Conservation (phyloP, 2,888 invertebrate genomes). For the Meteorus cinctellus region DNA sequence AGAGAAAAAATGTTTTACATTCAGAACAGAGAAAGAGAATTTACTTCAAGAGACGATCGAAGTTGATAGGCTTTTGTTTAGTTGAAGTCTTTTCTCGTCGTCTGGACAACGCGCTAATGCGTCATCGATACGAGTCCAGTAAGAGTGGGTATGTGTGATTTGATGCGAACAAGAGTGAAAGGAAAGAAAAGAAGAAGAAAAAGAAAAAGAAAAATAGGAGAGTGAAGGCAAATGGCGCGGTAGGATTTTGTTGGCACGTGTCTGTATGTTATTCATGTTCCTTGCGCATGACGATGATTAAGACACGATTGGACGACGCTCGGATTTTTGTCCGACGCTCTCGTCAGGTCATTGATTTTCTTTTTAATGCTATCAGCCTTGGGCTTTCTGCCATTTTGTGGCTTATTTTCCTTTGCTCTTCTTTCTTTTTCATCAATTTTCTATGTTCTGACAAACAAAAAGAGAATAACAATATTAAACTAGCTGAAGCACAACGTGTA, state of each 20-base stretch:
- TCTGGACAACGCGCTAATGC: conserved; percentile 24
- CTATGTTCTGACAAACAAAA: background rate
- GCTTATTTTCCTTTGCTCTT: background rate
- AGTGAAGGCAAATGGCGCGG: background rate
- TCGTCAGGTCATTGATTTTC: background rate
- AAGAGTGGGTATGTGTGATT: background rate
- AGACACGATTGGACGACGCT: conserved; percentile 2
- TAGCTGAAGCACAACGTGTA: background rate
- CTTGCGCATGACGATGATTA: background rate
- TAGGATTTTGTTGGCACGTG: background rate
- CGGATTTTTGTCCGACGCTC: background rate
- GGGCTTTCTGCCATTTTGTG: background rate
- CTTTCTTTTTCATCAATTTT: background rate
- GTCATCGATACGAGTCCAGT: conserved; percentile 5
- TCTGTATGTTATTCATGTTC: background rate
- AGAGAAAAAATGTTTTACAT: background rate
- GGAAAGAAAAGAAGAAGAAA: background rate
- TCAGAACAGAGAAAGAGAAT: background rate
- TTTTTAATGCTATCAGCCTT: background rate
- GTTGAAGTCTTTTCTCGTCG: background rate
- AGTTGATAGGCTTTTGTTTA: conserved; percentile 28
- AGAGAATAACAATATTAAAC: background rate
- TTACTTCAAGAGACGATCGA: conserved; percentile 12
- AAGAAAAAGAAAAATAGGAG: background rate
- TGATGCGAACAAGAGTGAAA: background rate